phyloP scores from a whole-genome alignment of 2,113 vertebrate genomes.

The Pachyramphus minor region DNA sequence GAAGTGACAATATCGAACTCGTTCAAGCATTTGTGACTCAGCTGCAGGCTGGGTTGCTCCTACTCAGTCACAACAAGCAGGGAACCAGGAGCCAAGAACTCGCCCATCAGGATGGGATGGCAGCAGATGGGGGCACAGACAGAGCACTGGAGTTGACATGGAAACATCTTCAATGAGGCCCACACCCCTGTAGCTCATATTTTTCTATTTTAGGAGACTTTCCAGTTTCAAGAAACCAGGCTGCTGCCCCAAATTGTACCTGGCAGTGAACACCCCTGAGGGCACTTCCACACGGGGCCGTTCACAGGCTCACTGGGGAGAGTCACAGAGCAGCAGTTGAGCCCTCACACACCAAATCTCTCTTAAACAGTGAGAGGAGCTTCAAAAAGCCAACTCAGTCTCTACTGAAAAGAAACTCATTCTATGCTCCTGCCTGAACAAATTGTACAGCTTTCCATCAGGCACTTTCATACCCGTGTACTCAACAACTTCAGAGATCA shows the following conservation, averaged over 20 bases:
- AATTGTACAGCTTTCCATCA: constrained; percentile 37
- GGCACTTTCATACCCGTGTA: constrained; percentile 3
- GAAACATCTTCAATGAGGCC: not conserved
- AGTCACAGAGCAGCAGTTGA: constrained; percentile 10
- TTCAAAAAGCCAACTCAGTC: constrained; percentile 52
- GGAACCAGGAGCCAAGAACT: not conserved
- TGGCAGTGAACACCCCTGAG: not conserved
- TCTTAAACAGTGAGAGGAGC: not conserved
- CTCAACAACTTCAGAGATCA: constrained; percentile 55
- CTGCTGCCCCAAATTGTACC: not conserved
- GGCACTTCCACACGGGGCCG: not conserved
- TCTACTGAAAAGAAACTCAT: constrained; percentile 16
- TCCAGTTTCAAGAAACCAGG: not conserved
- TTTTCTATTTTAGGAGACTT: not conserved
- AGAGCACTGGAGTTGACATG: not conserved
- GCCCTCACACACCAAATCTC: constrained; percentile 26
- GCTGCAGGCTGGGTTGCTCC: not conserved
- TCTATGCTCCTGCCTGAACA: constrained; percentile 43
- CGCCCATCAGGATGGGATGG: not conserved
- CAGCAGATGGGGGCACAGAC: not conserved
- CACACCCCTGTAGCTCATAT: rapidly evolving
- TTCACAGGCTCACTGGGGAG: not conserved
- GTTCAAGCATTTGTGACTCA: not conserved
- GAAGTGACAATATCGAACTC: not conserved
- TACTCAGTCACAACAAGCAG: not conserved